Evolutionary conservation across 2,113 vertebrate genomes (phyloP).

Genomic region (Nycticebus coucang): DNA sequence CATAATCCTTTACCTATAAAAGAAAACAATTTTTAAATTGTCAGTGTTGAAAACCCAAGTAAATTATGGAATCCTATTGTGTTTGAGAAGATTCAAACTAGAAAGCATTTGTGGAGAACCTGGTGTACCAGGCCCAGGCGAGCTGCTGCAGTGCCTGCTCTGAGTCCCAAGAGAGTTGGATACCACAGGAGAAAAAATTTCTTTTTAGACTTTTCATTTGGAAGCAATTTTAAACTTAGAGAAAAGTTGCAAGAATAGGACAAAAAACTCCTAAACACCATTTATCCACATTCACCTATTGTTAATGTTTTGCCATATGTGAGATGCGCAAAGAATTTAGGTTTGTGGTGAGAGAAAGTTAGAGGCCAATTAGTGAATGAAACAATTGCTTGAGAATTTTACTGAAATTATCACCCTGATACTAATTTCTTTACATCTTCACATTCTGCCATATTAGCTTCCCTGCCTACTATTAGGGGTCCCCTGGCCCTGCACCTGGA

Average conservation of each 20-base stretch:
- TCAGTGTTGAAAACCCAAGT: conserved; percentile 19
- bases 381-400: neutral
- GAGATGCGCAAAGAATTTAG: conserved; percentile 25
- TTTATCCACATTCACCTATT: neutral
- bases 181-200: neutral
- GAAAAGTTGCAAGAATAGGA: neutral
- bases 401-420: neutral
- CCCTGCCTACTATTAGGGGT: neutral
- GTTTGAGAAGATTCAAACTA: neutral
- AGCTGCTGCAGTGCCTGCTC: neutral
- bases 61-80: neutral
- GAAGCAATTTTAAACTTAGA: conserved; percentile 38
- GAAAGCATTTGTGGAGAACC: neutral
- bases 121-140: neutral
- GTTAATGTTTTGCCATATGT: conserved; percentile 31
- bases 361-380: neutral
- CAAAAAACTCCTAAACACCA: neutral
- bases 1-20: neutral
- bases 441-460: neutral
- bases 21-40: neutral
- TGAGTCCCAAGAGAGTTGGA: too few relatives aligned
- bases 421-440: neutral
- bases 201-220: neutral
- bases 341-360: neutral
- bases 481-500: rapidly evolving